Evolutionary conservation across 2,113 vertebrate genomes (phyloP).

Genomic region (Formicarius rufipectus): DNA sequence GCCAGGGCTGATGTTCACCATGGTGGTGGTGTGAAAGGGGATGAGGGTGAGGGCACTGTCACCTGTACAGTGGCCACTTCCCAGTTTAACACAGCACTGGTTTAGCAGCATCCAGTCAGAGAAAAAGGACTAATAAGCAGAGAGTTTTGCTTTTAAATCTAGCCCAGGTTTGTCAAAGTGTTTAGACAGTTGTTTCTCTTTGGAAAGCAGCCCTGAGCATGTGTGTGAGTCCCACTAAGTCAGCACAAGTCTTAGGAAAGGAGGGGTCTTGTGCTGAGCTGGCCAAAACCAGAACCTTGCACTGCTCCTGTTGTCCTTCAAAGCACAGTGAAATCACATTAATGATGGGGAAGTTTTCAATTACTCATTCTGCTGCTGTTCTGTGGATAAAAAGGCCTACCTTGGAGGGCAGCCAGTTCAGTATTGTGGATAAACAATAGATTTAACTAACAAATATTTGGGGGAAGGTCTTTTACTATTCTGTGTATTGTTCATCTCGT

Average conservation of each 20-base stretch:
- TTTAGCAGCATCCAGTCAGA: neutral
- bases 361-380: neutral
- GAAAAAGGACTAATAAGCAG: neutral
- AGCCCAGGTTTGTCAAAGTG: neutral
- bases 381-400: neutral
- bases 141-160: neutral
- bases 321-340: neutral
- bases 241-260: neutral
- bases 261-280: neutral
- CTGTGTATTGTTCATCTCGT: neutral
- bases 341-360: neutral
- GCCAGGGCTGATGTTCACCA: neutral
- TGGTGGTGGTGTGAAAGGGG: neutral
- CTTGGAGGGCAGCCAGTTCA: neutral
- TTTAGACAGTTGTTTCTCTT: neutral
- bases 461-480: neutral
- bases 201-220: rapidly evolving
- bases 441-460: neutral
- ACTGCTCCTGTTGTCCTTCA: neutral
- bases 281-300: neutral
- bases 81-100: neutral
- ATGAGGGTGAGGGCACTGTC: neutral
- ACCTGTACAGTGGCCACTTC: rapidly evolving
- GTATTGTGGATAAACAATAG: neutral
- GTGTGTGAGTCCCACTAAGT: neutral